Evolutionary conservation across 2,888 invertebrate species (phyloP).

Genomic region (Volucella bombylans): DNA sequence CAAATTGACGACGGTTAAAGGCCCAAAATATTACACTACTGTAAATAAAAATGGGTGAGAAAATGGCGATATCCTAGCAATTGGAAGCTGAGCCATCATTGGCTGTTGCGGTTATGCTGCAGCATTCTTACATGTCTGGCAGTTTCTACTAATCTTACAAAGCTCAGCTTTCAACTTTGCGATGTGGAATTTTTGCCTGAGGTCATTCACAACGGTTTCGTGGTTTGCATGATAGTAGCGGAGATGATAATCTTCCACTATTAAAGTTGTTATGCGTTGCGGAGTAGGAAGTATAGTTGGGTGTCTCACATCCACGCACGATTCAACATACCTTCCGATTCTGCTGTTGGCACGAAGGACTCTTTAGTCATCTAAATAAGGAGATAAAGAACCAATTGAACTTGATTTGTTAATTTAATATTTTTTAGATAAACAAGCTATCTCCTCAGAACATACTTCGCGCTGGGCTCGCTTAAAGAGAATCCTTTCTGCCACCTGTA

Average conservation of each 20-base stretch:
- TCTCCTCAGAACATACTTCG: no score
- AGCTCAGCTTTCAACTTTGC: neutral
- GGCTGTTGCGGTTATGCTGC: slow-evolving; percentile 23
- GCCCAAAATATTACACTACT: slow-evolving; percentile 50
- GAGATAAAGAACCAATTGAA: slow-evolving; percentile 12
- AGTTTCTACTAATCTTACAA: slow-evolving; percentile 34
- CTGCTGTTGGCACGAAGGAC: no score
- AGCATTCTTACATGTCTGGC: slow-evolving; percentile 31
- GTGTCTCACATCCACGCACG: no score
- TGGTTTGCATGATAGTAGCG: slow-evolving; percentile 23
- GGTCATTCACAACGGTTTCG: neutral
- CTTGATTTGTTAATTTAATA: slow-evolving; percentile 11
- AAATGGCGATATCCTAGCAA: no score
- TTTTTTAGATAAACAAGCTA: no score
- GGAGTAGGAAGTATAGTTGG: no score
- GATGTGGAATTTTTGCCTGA: neutral
- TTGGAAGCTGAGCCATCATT: no score
- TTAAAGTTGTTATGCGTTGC: slow-evolving; percentile 3
- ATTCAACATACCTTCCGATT: no score
- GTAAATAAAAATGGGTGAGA: slow-evolving; percentile 49
- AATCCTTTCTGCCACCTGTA: no score
- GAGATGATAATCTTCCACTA: slow-evolving; percentile 11
- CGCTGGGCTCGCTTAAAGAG: no score
- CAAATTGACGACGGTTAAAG: slow-evolving; percentile 28
- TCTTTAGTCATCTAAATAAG: slow-evolving; percentile 1